Conservation (phyloP, 2,113 vertebrate species). For the Anthoscopus minutus region DNA sequence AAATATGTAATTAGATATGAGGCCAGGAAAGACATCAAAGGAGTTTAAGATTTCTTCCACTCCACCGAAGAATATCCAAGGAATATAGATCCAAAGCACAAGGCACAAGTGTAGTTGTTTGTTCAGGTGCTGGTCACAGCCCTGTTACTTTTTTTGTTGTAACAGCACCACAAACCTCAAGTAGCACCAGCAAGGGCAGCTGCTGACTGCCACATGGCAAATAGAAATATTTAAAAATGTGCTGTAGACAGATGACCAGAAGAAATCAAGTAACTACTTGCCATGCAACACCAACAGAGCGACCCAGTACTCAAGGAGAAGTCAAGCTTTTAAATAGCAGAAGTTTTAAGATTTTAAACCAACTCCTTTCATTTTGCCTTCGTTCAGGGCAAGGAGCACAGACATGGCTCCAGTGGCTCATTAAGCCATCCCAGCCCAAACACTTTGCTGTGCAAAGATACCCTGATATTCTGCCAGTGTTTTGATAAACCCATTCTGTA, state of each 20-base stretch:
- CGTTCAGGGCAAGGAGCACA: background rate
- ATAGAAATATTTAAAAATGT: background rate
- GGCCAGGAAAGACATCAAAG: background rate
- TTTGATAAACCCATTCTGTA: background rate
- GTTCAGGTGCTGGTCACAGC: background rate
- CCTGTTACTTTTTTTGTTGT: background rate
- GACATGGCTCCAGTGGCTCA: background rate
- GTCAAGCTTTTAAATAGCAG: background rate
- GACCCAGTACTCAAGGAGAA: background rate
- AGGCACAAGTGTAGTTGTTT: constrained; percentile 4
- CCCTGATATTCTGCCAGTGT: background rate
- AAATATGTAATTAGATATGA: background rate
- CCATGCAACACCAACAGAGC: background rate
- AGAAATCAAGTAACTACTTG: background rate
- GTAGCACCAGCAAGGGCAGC: background rate
- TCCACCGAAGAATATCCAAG: background rate
- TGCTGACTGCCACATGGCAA: background rate
- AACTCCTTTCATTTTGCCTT: background rate
- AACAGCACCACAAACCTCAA: background rate
- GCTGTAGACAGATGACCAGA: background rate
- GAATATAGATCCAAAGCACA: background rate
- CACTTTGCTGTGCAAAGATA: background rate
- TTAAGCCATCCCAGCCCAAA: background rate
- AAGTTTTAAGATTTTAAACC: background rate
- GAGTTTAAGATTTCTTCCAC: background rate